phyloP scores from a whole-genome alignment of 2,888 invertebrate genomes.

The Palloptera scutellata region DNA sequence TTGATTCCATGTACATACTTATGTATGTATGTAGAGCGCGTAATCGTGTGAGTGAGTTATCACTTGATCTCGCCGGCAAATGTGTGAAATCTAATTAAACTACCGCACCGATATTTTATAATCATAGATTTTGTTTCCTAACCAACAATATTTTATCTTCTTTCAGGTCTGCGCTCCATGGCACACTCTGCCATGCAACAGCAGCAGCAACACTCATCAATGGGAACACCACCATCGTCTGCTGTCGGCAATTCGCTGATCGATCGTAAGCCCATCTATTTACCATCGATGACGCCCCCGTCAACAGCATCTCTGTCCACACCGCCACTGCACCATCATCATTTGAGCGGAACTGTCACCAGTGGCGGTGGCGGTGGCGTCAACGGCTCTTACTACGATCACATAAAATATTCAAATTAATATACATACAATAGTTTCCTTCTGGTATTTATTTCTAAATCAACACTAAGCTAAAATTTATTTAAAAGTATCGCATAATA shows the following conservation, averaged over 20 bases:
- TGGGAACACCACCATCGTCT: conserved; percentile 50
- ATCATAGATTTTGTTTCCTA: no score
- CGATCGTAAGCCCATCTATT: conserved; percentile 60
- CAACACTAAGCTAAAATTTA: no score
- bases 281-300: conserved; percentile 56
- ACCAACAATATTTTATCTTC: no score
- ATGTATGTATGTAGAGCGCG: no score
- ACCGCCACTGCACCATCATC: conserved; percentile 46
- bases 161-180: conserved; percentile 59
- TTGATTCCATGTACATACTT: no score
- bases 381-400: conserved; percentile 50
- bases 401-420: conserved; percentile 57
- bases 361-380: conserved; percentile 33
- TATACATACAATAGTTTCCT: no score
- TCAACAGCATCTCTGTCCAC: conserved; percentile 50
- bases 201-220: conserved; percentile 49
- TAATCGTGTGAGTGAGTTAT: no score
- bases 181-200: conserved; percentile 45
- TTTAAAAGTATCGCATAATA: no score
- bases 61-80: no score
- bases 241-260: conserved; percentile 50
- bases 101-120: no score
- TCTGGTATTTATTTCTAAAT: no score
- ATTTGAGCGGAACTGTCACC: conserved; percentile 36
- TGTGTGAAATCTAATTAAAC: no score